Percentiles rank a stretch among this genome's conserved stretches.
Conservation (phyloP, 2,113 vertebrate species). For the Panthera uncia region DNA sequence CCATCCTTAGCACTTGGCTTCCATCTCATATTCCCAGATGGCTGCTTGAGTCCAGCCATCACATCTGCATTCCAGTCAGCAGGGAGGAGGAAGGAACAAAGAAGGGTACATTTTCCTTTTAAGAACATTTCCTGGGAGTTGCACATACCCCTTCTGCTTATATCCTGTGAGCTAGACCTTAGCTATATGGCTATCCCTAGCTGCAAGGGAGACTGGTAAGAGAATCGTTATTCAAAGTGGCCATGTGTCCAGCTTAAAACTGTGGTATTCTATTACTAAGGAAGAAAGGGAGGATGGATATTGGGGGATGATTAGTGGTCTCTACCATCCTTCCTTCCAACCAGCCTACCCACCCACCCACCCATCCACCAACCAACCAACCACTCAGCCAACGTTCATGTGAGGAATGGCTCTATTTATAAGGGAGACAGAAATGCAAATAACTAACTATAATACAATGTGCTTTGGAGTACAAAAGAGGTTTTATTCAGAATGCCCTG, state of each 20-base stretch:
- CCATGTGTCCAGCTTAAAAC: constrained; percentile 25
- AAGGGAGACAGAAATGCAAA: constrained; percentile 68
- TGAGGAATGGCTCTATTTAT: constrained; percentile 65
- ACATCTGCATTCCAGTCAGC: background rate
- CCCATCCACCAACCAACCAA: background rate
- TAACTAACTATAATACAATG: constrained; percentile 47
- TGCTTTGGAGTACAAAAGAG: constrained; percentile 64
- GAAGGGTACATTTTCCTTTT: background rate
- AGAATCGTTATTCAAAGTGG: constrained; percentile 33
- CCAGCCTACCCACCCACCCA: background rate
- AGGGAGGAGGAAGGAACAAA: background rate
- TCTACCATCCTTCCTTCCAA: constrained; percentile 45
- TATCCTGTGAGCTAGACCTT: background rate
- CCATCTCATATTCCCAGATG: background rate
- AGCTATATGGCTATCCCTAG: background rate
- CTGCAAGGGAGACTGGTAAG: background rate
- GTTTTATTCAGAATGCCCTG: constrained; percentile 63
- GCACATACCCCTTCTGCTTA: background rate
- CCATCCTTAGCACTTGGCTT: background rate
- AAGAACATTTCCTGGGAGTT: constrained; percentile 36
- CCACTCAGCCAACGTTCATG: constrained; percentile 25
- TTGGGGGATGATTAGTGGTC: constrained; percentile 36
- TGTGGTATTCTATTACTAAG: constrained; percentile 46
- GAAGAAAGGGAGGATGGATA: constrained; percentile 36
- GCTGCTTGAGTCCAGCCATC: constrained; percentile 28